A percentile compares a stretch with the other conserved stretches of the same genome.
Conservation (phyloP, 2,888 invertebrate genomes). For the Orthosia incerta region DNA sequence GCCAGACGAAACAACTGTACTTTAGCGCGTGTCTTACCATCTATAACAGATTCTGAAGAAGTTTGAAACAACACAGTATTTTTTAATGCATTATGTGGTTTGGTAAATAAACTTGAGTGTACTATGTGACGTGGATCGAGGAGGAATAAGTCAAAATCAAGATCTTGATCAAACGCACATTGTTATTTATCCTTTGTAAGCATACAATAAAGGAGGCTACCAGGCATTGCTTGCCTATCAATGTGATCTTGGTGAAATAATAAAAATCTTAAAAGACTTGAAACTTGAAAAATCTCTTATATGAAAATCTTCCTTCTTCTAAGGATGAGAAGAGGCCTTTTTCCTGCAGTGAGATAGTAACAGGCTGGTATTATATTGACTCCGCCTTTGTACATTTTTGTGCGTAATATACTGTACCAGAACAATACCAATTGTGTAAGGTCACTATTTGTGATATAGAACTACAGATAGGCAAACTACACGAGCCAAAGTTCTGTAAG, state of each 20-base stretch:
- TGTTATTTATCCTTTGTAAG: background rate
- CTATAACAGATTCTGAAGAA: background rate
- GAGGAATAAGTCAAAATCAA: background rate
- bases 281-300: too few species aligned
- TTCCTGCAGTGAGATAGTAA: background rate
- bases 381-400: too few species aligned
- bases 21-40: constrained; percentile 2
- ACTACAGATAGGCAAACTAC: background rate
- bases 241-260: background rate
- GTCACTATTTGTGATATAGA: background rate
- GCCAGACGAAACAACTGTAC: constrained; percentile 25
- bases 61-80: background rate
- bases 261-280: background rate
- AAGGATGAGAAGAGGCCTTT: background rate
- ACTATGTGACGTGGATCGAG: background rate
- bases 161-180: background rate
- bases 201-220: background rate
- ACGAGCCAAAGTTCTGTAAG: background rate
- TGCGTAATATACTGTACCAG: too few species aligned
- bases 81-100: background rate
- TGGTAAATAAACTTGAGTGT: background rate
- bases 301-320: too few species aligned
- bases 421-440: too few species aligned
- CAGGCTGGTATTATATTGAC: background rate
- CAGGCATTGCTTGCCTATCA: background rate